Base-by-base conservation (phyloP, 2,888 invertebrate species). In the Heliothis peltigera region DNA sequence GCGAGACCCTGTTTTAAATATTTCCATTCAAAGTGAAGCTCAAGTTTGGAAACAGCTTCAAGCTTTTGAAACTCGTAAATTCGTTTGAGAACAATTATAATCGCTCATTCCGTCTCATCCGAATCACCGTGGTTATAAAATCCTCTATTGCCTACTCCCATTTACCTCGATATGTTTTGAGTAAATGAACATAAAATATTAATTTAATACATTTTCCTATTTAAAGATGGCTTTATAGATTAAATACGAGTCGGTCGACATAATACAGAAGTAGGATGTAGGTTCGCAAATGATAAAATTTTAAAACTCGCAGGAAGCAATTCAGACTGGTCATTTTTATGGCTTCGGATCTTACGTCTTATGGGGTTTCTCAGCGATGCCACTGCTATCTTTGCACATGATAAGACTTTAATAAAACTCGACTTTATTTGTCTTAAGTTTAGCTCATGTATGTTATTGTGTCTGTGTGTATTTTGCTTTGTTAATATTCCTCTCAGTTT, bases 61-160 rank as follows among this genome's bases (percentile, higher is more conserved):
- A 56, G 60, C 63, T 73, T 56, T 28, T 52, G 67, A 42, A 67
- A 58, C n/a, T n/a, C n/a, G n/a, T 67, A 53, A 76, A 76, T 57
- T 76, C 70, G 64, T 66, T 75, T 46, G 0, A 47, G 17, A 63
- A 43, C 47, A 54, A n/a, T n/a, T 56, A 64, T 53, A 43, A 47
- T 57, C n/a, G 7, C 32, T 58, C 10, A 39, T 60, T 57, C 22
- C 12, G 19, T 3, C 21, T 39, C 17, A 32, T 12, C 25, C 10
- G 17, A 8, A 1, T 7, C 1, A 22, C 39, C 28, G 7, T 12
- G 1, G 10, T 61, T 28, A 1, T 8, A 15, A 59, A 7, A 19
- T 1, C n/a, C n/a, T n/a, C n/a, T n/a, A n/a, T n/a, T n/a, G n/a
- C n/a, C n/a, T n/a, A n/a, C n/a, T n/a, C n/a, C n/a, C n/a, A n/a